Evolutionary conservation across 2,113 vertebrate species (phyloP).

Genomic region (Nycticryphes semicollaris): DNA sequence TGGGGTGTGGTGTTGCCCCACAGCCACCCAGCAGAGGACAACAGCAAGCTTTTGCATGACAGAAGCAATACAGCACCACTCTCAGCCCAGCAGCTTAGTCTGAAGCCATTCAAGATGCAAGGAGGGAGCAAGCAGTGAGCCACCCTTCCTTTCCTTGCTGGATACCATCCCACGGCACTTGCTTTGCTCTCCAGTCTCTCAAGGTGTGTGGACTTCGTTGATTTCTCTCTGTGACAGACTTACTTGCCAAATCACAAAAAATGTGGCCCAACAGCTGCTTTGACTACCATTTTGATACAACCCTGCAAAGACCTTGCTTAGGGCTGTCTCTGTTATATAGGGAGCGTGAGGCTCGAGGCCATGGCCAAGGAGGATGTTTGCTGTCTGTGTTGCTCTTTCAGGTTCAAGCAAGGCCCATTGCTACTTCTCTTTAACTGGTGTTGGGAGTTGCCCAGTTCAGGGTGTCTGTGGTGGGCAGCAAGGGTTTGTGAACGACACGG

Average conservation of each 20-base stretch:
- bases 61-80: background rate
- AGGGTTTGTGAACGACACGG: background rate
- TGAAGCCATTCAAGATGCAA: background rate
- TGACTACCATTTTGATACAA: background rate
- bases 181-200: background rate
- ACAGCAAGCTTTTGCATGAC: background rate
- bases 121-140: background rate
- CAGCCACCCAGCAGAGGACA: accelerated
- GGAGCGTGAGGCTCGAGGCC: background rate
- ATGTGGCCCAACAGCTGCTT: background rate
- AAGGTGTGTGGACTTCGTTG: background rate
- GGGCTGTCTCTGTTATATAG: background rate
- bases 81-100: background rate
- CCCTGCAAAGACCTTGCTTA: background rate
- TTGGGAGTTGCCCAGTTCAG: background rate
- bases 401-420: background rate
- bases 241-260: background rate
- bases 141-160: background rate
- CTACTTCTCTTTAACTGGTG: background rate
- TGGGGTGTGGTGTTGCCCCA: background rate
- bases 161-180: accelerated
- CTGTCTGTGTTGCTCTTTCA: background rate
- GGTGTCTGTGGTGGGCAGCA: background rate
- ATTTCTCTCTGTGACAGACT: background rate
- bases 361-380: background rate